Conservation (phyloP, 2,113 vertebrate genomes). For the Heterocephalus glaber region DNA sequence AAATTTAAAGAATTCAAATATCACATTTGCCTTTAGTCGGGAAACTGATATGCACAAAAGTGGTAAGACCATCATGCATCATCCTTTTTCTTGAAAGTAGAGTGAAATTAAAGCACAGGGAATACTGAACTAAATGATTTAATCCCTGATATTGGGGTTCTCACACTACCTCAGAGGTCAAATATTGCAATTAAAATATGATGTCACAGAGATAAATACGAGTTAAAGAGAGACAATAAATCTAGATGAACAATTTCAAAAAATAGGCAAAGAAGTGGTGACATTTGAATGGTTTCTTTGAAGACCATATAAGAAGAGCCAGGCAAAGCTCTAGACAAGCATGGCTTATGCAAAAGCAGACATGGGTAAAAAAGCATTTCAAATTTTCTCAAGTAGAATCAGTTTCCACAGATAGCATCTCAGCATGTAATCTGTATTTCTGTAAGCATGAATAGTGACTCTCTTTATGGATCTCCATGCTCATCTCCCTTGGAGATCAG, state of each 20-base stretch:
- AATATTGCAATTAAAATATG: background rate
- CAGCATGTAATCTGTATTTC: background rate
- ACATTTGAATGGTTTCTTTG: background rate
- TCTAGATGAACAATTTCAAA: background rate
- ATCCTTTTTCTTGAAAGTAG: background rate
- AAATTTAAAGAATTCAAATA: too few species aligned
- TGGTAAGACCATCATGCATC: background rate
- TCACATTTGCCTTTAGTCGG: background rate
- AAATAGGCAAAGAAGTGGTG: background rate
- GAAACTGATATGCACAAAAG: background rate
- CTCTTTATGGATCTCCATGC: background rate
- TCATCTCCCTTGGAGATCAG: background rate
- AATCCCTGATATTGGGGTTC: background rate
- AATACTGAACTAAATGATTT: background rate
- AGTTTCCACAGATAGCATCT: background rate
- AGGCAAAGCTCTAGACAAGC: background rate
- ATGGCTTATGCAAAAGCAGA: constrained; percentile 3
- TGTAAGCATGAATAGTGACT: background rate
- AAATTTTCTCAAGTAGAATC: constrained; percentile 13
- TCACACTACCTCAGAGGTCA: background rate
- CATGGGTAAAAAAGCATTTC: background rate
- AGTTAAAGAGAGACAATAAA: background rate
- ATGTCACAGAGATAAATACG: background rate
- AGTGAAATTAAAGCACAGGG: background rate
- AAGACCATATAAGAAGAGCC: background rate